Evolutionary conservation across 2,888 invertebrate genomes (phyloP), one percentile per base, ranked within the genome.

Genomic region (Andrena bucephala): DNA sequence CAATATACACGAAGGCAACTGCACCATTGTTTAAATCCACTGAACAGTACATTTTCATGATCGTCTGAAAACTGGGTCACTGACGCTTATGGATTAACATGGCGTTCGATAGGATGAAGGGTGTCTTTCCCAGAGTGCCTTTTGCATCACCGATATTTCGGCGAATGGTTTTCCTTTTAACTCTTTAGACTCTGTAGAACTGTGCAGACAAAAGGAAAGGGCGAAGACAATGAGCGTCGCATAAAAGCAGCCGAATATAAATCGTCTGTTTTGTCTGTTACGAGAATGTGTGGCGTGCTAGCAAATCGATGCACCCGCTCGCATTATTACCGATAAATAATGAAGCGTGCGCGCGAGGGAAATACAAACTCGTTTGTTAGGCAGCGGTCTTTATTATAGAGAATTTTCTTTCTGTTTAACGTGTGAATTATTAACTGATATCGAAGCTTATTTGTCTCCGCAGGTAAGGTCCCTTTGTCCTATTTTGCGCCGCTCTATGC

Each of bases 261-360:
- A 75, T 75, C 48, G 29, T 60, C 33, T 13, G 42, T 80, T 73
- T 72, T 62, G 81, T 75, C 36, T 66, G n/a, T 13, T 27, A 7
- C 5, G 16, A 3, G 66, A 42, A 31, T 20, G 50, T 48, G 31
- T 31, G 50, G 69, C 8, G 29, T 7, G 2, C 24, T 20, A 60
- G 29, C 42, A 27, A 81, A 82, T 81, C 75, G 75, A 71, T 70
- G 67, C 24, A n/a, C 57, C n/a, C 20, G 13, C 31, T 62, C 67
- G 33, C 66, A 75, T 75, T 82, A 82, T 81, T 70, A 50, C 8
- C 67, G 62, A 74, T 75, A 67, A 75, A 82, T 71, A 82, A 76
- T 31, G 60, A 63, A 13, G 42, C 67, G 13, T 52, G 33, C 27
- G 36, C 36, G 8, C n/a, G 36, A 52, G 16, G 33, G 20, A 68